Evolutionary conservation across 2,888 invertebrate species (phyloP).

Genomic region (Anodontia alba): DNA sequence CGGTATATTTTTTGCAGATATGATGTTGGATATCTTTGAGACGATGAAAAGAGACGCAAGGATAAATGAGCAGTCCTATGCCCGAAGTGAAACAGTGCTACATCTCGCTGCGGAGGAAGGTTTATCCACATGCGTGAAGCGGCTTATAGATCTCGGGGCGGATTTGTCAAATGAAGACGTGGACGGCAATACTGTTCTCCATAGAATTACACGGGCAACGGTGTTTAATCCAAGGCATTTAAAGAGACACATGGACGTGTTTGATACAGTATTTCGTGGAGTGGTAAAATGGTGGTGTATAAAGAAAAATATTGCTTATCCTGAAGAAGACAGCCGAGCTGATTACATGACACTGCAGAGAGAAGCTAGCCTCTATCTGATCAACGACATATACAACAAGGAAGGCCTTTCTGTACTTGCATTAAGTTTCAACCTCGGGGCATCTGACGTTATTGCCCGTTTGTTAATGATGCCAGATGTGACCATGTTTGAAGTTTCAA

Average conservation of each 20-base stretch:
- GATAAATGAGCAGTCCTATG: slow-evolving; percentile 73
- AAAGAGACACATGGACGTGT: slow-evolving; percentile 63
- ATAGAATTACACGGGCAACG: slow-evolving; percentile 70
- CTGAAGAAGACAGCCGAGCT: slow-evolving; percentile 70
- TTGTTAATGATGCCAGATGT: slow-evolving; percentile 77
- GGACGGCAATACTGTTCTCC: slow-evolving; percentile 80
- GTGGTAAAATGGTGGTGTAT: slow-evolving; percentile 80
- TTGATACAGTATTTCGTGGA: slow-evolving; percentile 66
- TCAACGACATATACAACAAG: slow-evolving; percentile 72
- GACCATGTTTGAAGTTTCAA: slow-evolving; percentile 61
- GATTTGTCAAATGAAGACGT: slow-evolving; percentile 69
- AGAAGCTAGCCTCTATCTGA: slow-evolving; percentile 70
- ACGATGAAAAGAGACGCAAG: slow-evolving; percentile 75
- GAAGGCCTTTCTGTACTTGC: slow-evolving; percentile 74
- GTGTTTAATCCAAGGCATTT: slow-evolving; percentile 52
- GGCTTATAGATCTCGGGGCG: slow-evolving; percentile 64
- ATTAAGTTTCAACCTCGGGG: slow-evolving; percentile 74
- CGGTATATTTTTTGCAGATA: slow-evolving; percentile 40
- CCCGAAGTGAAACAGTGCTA: slow-evolving; percentile 66
- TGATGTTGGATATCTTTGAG: slow-evolving; percentile 78
- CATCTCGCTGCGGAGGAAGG: slow-evolving; percentile 74
- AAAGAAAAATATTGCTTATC: slow-evolving; percentile 64
- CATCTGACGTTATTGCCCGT: slow-evolving; percentile 71
- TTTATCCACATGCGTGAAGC: slow-evolving; percentile 52
- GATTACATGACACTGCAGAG: slow-evolving; percentile 48